Evolutionary conservation across 92 coral and sea anemone species (phyloP), one percentile per base, ranked within the genome.

Genomic region (Micromussa lordhowensis): DNA sequence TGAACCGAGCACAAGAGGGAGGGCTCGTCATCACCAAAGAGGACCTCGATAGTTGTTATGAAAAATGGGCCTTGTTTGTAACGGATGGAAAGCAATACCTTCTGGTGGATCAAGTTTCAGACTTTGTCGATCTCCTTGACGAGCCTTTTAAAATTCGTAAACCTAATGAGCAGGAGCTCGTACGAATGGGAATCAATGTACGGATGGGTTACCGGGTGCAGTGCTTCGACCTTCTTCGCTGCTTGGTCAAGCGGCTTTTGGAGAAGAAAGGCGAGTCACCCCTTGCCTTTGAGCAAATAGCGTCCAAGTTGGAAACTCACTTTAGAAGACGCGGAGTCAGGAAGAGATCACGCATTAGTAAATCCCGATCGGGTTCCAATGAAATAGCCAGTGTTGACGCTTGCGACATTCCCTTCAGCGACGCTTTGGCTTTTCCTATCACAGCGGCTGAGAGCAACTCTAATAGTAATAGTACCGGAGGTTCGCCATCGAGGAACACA

Each of bases 201-300:
- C 85, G 98, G 54, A 92, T 89, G 68, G 96, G 96, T 5, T 94
- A 93, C 51, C 94, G 96, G 5, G 93, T 92, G 17, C 95, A 95
- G 68, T 94, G 98, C 74, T 94, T 95, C 38, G 98, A 95, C 73
- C 86, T 95, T 44, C 92, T 95, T 18, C 92, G 94, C 49, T 93
- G 95, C 16, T 59, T 95, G 55, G 98, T 95, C 26, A 94, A 92
- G 84, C 90, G 93, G 40, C 84, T 90, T 30, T 91, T 95, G 15
- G 95, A 92, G 61, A 93, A 85, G 81, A 92, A 95, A 38, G 94
- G 94, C 38, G 96, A 94, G 79, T 94, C 96, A 12, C 95, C 96
- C 16, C 95, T 87, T 35, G 96, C 94, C 40, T 95, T 95, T 79
- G 91, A 86, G 53, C 91, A 91, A 32, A 95, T 95, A 70, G 95